Conservation (phyloP, 2,888 invertebrate genomes). For the Melolontha melolontha region DNA sequence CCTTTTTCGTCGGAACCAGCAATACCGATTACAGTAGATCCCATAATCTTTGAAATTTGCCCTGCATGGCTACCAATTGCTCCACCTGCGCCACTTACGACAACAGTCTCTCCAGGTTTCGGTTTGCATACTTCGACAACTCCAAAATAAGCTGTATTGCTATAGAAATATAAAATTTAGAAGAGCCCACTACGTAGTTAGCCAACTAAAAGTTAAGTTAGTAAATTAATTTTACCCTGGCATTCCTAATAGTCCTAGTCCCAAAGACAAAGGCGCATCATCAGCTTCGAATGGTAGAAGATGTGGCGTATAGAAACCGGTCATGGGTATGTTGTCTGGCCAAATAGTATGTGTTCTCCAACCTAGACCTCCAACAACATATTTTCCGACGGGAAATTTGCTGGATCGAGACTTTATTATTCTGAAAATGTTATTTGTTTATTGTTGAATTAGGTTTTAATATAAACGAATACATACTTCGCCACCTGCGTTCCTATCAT, state of each 20-base stretch:
- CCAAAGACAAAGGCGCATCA: conserved; percentile 72
- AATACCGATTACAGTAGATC: conserved; percentile 77
- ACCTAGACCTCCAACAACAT: conserved; percentile 74
- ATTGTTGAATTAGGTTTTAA: conserved; percentile 47
- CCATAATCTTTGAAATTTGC: conserved; percentile 81
- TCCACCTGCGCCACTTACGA: conserved; percentile 82
- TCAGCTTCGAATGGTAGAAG: conserved; percentile 71
- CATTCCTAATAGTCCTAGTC: conserved; percentile 76
- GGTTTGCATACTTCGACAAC: conserved; percentile 78
- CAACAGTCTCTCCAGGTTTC: conserved; percentile 78
- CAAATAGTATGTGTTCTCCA: conserved; percentile 75
- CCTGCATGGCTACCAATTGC: conserved; percentile 84
- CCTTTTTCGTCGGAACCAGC: conserved; percentile 79
- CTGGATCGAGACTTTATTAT: conserved; percentile 76
- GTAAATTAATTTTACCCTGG: conserved; percentile 69
- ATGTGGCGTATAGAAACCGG: conserved; percentile 48
- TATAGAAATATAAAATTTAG: conserved; percentile 55
- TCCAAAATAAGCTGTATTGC: conserved; percentile 82
- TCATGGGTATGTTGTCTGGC: conserved; percentile 73
- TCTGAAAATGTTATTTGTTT: conserved; percentile 65
- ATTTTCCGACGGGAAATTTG: conserved; percentile 74
- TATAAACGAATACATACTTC: conserved; percentile 64
- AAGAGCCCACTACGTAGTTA: no score
- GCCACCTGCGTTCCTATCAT: conserved; percentile 81
- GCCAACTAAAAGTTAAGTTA: no score